phyloP scores from a whole-genome alignment of 2,113 vertebrate species.

The Ophiodon elongatus region DNA sequence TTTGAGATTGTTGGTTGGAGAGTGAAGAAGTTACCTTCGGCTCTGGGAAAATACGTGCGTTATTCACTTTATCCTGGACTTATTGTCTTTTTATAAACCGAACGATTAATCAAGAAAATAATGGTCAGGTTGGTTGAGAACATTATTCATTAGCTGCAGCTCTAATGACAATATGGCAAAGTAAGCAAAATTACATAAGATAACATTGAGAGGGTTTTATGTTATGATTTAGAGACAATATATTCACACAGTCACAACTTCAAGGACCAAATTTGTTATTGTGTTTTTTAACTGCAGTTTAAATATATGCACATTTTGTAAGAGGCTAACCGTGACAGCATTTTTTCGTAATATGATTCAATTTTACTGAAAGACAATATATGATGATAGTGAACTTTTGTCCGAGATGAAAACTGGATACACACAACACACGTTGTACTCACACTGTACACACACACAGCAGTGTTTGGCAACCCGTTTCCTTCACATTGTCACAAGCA shows the following conservation, averaged over 20 bases:
- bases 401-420: background rate
- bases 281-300: background rate
- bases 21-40: too few relatives aligned
- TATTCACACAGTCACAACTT: too few relatives aligned
- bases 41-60: background rate
- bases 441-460: constrained; percentile 13
- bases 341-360: background rate
- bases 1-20: background rate
- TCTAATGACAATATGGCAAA: too few relatives aligned
- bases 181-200: too few relatives aligned
- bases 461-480: constrained; percentile 38
- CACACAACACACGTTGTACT: background rate
- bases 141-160: background rate
- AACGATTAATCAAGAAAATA: too few relatives aligned
- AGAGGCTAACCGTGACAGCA: background rate
- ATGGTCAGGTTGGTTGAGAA: too few relatives aligned
- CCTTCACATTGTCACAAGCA: constrained; percentile 38
- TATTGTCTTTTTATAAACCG: background rate
- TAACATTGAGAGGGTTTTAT: background rate
- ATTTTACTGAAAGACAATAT: background rate
- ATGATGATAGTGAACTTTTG: background rate
- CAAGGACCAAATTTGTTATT: too few relatives aligned
- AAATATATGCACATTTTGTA: background rate
- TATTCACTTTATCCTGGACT: background rate
- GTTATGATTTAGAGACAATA: background rate